These are phyloP conservation scores for Adelges cooleyi DNA, from an alignment of 1,140 invertebrate species.

Conservation along the genomic window DNA sequence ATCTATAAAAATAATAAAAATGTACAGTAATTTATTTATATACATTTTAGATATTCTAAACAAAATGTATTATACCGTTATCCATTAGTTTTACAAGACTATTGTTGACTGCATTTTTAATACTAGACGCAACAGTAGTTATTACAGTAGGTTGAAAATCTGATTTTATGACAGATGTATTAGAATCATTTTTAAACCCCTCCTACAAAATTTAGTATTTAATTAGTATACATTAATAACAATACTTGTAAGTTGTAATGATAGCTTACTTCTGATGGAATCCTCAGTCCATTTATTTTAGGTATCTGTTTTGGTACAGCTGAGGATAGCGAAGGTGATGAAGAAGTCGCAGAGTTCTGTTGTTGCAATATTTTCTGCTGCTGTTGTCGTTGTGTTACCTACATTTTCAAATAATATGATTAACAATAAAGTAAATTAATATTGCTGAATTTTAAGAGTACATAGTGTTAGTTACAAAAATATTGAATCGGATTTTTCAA, in stretches of 20 bases:
- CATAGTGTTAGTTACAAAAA: too few relatives aligned
- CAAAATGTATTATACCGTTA: slow-evolving; percentile 40
- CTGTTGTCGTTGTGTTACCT: slow-evolving; percentile 29
- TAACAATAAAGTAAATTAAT: too few relatives aligned
- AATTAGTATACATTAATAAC: too few relatives aligned
- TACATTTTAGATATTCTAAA: not conserved
- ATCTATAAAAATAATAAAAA: slow-evolving; percentile 6
- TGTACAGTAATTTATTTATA: not conserved
- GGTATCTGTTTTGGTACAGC: not conserved
- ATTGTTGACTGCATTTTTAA: slow-evolving; percentile 49
- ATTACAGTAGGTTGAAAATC: slow-evolving; percentile 13
- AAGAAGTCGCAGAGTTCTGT: not conserved
- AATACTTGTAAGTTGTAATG: too few relatives aligned
- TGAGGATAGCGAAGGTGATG: not conserved
- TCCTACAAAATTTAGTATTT: slow-evolving; percentile 1
- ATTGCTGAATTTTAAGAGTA: too few relatives aligned
- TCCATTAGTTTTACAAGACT: slow-evolving; percentile 48
- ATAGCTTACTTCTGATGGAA: not conserved
- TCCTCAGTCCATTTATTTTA: slow-evolving; percentile 3
- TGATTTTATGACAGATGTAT: not conserved
- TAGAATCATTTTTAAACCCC: not conserved
- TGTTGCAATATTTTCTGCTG: slow-evolving; percentile 25
- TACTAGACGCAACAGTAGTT: slow-evolving; percentile 28
- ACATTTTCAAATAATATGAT: too few relatives aligned
- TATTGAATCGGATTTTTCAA: too few relatives aligned